Conservation (phyloP, 2,113 vertebrate species). For the Craseonycteris thonglongyai region DNA sequence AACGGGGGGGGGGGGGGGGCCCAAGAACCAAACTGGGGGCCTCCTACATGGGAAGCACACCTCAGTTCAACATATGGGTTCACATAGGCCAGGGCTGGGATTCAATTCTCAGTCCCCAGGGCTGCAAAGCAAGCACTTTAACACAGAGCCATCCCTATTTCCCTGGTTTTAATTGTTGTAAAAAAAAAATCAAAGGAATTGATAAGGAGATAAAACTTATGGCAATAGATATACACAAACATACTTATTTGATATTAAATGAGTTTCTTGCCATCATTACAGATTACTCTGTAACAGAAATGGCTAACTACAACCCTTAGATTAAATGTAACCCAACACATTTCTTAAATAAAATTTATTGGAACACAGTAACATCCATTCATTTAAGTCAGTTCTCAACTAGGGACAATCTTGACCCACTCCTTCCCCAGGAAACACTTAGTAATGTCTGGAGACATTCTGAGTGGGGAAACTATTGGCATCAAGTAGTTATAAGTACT, state of each 20-base stretch:
- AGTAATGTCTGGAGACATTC: not conserved
- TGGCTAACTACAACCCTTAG: not conserved
- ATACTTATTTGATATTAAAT: not conserved
- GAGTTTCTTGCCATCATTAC: not conserved
- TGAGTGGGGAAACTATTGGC: not conserved
- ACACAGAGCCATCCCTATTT: too few relatives aligned
- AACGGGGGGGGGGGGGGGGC: too few relatives aligned
- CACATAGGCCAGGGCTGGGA: too few relatives aligned
- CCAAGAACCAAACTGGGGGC: too few relatives aligned
- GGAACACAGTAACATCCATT: not conserved
- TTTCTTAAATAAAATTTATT: not conserved
- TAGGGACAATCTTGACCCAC: not conserved
- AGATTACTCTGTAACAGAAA: not conserved
- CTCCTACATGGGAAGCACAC: too few relatives aligned
- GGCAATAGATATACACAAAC: not conserved
- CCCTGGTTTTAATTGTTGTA: not conserved
- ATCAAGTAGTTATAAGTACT: not conserved
- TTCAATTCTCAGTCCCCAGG: too few relatives aligned
- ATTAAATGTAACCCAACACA: not conserved
- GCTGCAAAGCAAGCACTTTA: too few relatives aligned
- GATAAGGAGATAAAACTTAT: not conserved
- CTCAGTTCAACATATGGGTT: too few relatives aligned
- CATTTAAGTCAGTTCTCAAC: not conserved
- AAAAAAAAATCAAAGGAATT: not conserved
- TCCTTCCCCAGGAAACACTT: not conserved